phyloP scores from a whole-genome alignment of 2,113 vertebrate genomes.

The Limnothrissa miodon region DNA sequence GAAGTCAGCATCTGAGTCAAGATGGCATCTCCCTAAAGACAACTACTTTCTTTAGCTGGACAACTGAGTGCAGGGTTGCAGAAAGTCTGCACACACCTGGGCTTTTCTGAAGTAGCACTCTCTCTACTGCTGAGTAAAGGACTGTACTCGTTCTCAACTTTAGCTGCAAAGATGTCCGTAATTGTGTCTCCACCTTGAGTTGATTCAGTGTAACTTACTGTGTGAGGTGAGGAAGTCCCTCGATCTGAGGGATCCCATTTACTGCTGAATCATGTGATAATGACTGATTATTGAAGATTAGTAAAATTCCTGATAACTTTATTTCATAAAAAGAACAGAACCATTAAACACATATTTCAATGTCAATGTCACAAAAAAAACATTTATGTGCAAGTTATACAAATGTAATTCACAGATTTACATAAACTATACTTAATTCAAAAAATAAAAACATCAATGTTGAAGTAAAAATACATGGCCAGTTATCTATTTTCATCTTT shows the following conservation, averaged over 20 bases:
- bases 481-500: background rate
- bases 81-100: background rate
- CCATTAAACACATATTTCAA: background rate
- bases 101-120: background rate
- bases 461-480: background rate
- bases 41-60: background rate
- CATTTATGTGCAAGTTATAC: background rate
- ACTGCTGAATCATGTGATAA: background rate
- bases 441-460: background rate
- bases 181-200: slow-evolving; percentile 9
- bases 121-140: background rate
- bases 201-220: background rate
- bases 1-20: background rate
- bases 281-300: background rate
- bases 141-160: background rate
- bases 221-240: background rate
- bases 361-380: background rate
- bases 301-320: background rate
- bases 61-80: background rate
- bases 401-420: background rate
- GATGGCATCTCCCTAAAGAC: background rate
- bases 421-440: background rate
- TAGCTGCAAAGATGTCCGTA: background rate
- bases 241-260: background rate
- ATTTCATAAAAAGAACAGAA: background rate